phyloP scores from a whole-genome alignment of 2,113 vertebrate species.

The Oryzias melastigma region DNA sequence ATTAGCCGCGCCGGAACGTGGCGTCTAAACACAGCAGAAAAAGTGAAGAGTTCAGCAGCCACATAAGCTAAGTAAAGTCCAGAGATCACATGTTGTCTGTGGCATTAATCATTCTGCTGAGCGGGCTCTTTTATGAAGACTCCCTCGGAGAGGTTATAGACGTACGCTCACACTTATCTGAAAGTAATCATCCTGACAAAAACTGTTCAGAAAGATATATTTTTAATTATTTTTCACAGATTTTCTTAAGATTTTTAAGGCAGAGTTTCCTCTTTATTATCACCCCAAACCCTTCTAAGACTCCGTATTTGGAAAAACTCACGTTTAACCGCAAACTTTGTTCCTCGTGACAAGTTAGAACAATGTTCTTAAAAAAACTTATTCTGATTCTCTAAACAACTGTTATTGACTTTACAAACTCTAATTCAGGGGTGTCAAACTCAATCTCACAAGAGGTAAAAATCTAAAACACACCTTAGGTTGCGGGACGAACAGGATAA shows the following conservation, averaged over 20 bases:
- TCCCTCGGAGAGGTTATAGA: slow-evolving; percentile 19
- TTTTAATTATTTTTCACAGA: background rate
- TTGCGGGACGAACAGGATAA: too few relatives aligned
- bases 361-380: too few relatives aligned
- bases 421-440: too few relatives aligned
- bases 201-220: background rate
- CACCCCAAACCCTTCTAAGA: too few relatives aligned
- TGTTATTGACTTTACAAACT: too few relatives aligned
- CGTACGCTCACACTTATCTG: slow-evolving; percentile 34
- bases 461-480: too few relatives aligned
- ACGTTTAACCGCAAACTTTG: too few relatives aligned
- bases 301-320: too few relatives aligned
- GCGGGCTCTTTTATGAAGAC: slow-evolving; percentile 22
- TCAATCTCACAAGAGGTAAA: too few relatives aligned
- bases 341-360: too few relatives aligned
- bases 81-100: slow-evolving; percentile 66
- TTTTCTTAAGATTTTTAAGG: background rate
- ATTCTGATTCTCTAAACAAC: too few relatives aligned
- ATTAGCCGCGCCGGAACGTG: slow-evolving; percentile 43
- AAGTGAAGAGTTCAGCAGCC: slow-evolving; percentile 62
- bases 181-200: slow-evolving; percentile 1
- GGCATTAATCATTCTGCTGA: slow-evolving; percentile 68
- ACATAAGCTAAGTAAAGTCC: slow-evolving; percentile 50
- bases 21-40: slow-evolving; percentile 49
- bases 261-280: too few relatives aligned